phyloP scores from a whole-genome alignment of 2,113 vertebrate species.

The Theristicus caerulescens region DNA sequence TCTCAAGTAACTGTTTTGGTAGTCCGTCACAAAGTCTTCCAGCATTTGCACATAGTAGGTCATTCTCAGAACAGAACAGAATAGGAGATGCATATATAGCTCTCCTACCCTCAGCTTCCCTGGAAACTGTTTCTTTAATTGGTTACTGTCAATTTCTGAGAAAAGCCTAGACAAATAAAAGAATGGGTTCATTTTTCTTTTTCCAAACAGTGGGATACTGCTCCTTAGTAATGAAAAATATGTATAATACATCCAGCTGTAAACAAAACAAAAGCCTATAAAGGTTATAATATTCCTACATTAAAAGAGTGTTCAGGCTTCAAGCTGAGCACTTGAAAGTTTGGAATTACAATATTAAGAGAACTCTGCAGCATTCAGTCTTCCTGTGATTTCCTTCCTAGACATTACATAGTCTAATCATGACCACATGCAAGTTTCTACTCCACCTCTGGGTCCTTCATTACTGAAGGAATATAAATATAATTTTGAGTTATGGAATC shows the following conservation, averaged over 20 bases:
- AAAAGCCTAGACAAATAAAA: constrained; percentile 30
- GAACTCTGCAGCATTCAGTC: neutral
- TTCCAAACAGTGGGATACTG: neutral
- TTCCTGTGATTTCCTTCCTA: neutral
- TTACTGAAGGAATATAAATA: neutral
- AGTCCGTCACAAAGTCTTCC: neutral
- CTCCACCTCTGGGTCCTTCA: neutral
- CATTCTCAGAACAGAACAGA: neutral
- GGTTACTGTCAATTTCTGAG: neutral
- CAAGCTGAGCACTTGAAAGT: neutral
- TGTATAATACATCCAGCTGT: neutral
- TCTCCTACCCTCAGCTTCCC: neutral
- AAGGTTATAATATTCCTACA: neutral
- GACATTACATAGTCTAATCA: neutral
- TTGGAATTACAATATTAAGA: neutral
- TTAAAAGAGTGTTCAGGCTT: neutral
- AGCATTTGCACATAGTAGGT: neutral
- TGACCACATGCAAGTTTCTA: neutral
- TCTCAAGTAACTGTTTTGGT: constrained; percentile 58
- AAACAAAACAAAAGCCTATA: neutral
- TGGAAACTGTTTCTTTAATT: neutral
- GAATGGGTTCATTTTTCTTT: neutral
- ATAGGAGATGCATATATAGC: constrained; percentile 49
- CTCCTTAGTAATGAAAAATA: neutral
- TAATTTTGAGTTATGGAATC: neutral